Percentiles rank a stretch among this genome's conserved stretches.
Conservation (phyloP, 1,140 invertebrate species). For the Asbolus verrucosus region DNA sequence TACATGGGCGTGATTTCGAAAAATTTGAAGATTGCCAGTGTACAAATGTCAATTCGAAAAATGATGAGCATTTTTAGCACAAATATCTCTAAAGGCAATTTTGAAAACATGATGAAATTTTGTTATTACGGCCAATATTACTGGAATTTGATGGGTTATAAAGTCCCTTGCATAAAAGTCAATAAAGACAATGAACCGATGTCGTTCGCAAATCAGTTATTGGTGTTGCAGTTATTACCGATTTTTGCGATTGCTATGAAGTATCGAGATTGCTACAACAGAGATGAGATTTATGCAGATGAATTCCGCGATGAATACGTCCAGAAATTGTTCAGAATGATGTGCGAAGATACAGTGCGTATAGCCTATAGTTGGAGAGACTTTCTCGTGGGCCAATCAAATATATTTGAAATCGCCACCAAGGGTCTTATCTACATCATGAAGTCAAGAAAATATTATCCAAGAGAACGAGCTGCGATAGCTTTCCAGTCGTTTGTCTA, state of each 20-base stretch:
- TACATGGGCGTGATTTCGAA: not conserved
- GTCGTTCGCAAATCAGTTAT: constrained; percentile 69
- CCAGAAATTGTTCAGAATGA: constrained; percentile 72
- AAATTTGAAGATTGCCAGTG: constrained; percentile 2
- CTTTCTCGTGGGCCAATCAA: constrained; percentile 62
- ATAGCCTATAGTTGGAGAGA: constrained; percentile 72
- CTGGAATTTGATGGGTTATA: constrained; percentile 65
- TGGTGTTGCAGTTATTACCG: constrained; percentile 73
- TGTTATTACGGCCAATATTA: constrained; percentile 43
- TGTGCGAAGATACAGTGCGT: constrained; percentile 73
- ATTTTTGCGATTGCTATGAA: constrained; percentile 67
- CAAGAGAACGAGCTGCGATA: constrained; percentile 75
- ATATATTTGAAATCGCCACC: constrained; percentile 73
- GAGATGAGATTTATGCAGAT: constrained; percentile 58
- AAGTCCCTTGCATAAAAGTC: constrained; percentile 26
- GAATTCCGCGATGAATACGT: constrained; percentile 73
- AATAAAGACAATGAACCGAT: constrained; percentile 62
- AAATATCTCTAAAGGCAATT: constrained; percentile 1
- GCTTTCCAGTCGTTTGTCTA: constrained; percentile 78
- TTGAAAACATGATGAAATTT: constrained; percentile 49
- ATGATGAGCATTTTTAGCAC: constrained; percentile 28
- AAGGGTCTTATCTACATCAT: constrained; percentile 70
- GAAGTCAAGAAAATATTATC: constrained; percentile 65
- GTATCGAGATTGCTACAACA: constrained; percentile 58
- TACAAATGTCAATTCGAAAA: not conserved